phyloP scores from a whole-genome alignment of 2,888 invertebrate species.

The Xanthorhoe designata region DNA sequence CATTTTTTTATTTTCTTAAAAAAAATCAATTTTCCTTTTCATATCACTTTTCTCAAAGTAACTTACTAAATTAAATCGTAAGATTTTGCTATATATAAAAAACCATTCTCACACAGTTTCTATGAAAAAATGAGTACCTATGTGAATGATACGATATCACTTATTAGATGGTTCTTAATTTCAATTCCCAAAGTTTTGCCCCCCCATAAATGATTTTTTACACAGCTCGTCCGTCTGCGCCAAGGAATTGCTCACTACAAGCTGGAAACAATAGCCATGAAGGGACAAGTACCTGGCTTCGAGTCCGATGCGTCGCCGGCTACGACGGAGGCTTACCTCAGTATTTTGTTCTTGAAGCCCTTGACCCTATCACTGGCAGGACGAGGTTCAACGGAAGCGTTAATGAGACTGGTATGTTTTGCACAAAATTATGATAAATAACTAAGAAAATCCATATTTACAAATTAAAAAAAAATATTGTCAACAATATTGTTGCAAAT shows the following conservation, averaged over 20 bases:
- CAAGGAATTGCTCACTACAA: slow-evolving; percentile 94
- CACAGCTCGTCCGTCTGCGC: slow-evolving; percentile 91
- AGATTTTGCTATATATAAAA: too few relatives aligned
- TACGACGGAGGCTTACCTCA: slow-evolving; percentile 96
- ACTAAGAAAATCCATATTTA: not conserved
- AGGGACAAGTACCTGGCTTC: slow-evolving; percentile 81
- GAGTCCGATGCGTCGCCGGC: slow-evolving; percentile 94
- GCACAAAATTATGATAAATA: not conserved
- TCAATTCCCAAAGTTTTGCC: too few relatives aligned
- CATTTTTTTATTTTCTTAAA: too few relatives aligned
- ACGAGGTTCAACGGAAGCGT: slow-evolving; percentile 90
- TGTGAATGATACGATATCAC: too few relatives aligned
- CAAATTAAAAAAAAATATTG: not conserved
- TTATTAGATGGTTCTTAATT: too few relatives aligned
- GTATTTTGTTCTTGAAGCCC: slow-evolving; percentile 92
- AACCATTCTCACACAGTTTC: too few relatives aligned
- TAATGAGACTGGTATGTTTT: slow-evolving; percentile 69
- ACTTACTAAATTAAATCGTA: too few relatives aligned
- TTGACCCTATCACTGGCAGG: slow-evolving; percentile 90
- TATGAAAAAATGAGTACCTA: too few relatives aligned
- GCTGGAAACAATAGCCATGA: slow-evolving; percentile 84
- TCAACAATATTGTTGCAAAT: too few relatives aligned
- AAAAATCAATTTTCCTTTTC: too few relatives aligned
- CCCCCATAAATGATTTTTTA: slow-evolving; percentile 1
- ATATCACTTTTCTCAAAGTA: too few relatives aligned